Evolutionary conservation across 2,113 vertebrate species (phyloP).

Genomic region (Eleginops maclovinus): DNA sequence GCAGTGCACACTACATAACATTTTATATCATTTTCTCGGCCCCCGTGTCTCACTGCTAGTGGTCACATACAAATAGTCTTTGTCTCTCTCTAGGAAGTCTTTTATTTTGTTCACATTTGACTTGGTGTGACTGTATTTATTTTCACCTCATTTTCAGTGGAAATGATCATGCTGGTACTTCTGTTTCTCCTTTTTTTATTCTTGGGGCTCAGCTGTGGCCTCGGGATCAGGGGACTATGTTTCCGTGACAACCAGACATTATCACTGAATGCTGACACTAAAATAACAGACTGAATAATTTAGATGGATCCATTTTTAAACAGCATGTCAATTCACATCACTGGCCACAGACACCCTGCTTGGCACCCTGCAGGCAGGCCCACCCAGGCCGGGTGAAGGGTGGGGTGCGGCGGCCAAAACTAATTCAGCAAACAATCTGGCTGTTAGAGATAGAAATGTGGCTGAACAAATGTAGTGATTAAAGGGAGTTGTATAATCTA

Average conservation of each 20-base stretch:
- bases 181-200: constrained; percentile 25
- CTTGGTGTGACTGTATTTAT: constrained; percentile 43
- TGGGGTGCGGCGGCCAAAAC: constrained; percentile 25
- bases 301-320: constrained; percentile 82
- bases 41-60: constrained; percentile 15
- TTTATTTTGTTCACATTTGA: constrained; percentile 23
- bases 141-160: constrained; percentile 46
- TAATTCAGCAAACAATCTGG: constrained; percentile 28
- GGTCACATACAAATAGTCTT: constrained; percentile 30
- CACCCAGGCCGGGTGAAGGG: constrained; percentile 55
- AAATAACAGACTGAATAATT: constrained; percentile 87
- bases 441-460: constrained; percentile 14
- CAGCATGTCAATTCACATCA: constrained; percentile 80
- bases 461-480: not conserved
- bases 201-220: constrained; percentile 68
- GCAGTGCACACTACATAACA: constrained; percentile 12
- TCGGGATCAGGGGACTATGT: constrained; percentile 74
- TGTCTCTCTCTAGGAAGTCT: not conserved
- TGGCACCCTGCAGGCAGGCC: constrained; percentile 68
- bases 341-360: constrained; percentile 62
- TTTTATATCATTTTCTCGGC: constrained; percentile 41
- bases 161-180: constrained; percentile 43
- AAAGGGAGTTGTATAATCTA: constrained; percentile 11
- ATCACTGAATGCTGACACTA: constrained; percentile 70
- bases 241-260: constrained; percentile 81